phyloP scores from a whole-genome alignment of 2,113 vertebrate species.

The Scomber japonicus region DNA sequence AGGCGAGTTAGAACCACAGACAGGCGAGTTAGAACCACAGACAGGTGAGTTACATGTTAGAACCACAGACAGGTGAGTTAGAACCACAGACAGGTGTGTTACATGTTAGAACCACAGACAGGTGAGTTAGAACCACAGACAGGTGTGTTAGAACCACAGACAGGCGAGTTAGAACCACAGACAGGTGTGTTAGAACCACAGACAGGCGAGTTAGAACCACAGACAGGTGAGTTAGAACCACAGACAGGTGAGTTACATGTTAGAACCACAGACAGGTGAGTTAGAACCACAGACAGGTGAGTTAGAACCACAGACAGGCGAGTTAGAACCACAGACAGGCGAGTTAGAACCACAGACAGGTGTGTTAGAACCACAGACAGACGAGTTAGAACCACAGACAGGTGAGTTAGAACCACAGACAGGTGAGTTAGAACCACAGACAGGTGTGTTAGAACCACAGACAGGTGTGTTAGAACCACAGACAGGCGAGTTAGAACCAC shows the following conservation, averaged over 20 bases:
- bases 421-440: slow-evolving; percentile 18
- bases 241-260: neutral
- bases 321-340: slow-evolving; percentile 19
- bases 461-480: too few relatives aligned
- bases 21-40: neutral
- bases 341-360: slow-evolving; percentile 19
- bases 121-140: neutral
- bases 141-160: too few relatives aligned
- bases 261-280: slow-evolving; percentile 17
- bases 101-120: neutral
- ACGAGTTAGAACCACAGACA: slow-evolving; percentile 28
- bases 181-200: too few relatives aligned
- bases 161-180: too few relatives aligned
- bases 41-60: neutral
- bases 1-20: neutral
- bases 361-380: too few relatives aligned
- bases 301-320: too few relatives aligned
- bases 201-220: too few relatives aligned
- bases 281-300: slow-evolving; percentile 17
- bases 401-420: slow-evolving; percentile 15
- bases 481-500: too few relatives aligned
- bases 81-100: slow-evolving; percentile 2
- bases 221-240: slow-evolving; percentile 23
- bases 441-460: slow-evolving; percentile 17
- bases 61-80: neutral